phyloP scores from a whole-genome alignment of 2,797 vertebrate genomes.

The Manis javanica region DNA sequence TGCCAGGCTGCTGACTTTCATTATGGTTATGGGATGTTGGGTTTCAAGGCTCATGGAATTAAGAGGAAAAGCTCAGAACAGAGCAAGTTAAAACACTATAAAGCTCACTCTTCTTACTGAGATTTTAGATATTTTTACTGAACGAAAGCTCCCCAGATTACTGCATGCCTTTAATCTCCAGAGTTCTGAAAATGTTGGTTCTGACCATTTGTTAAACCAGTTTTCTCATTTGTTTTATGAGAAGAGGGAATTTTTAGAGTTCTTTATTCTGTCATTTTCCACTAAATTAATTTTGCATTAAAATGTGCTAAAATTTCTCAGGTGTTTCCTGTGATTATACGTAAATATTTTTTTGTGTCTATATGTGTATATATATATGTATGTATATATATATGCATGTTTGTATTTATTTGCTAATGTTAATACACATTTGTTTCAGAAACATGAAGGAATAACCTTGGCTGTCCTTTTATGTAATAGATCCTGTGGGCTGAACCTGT shows the following conservation, averaged over 20 bases:
- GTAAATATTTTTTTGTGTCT: too few relatives aligned
- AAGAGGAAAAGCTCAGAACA: not conserved
- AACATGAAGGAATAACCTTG: not conserved
- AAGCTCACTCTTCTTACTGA: not conserved
- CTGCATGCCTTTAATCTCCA: not conserved
- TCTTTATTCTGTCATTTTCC: not conserved
- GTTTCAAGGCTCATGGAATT: not conserved
- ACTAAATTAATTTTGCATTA: not conserved
- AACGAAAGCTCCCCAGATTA: not conserved
- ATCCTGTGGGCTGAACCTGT: not conserved
- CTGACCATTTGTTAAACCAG: not conserved
- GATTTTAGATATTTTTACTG: not conserved
- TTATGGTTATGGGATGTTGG: not conserved
- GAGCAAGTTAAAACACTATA: not conserved
- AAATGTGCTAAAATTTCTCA: not conserved
- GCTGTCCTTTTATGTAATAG: not conserved
- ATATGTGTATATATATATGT: too few relatives aligned
- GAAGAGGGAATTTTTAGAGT: not conserved
- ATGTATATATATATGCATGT: not conserved
- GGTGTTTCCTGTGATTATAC: not conserved
- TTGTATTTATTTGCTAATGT: not conserved
- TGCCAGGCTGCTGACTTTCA: not conserved
- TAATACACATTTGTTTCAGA: not conserved
- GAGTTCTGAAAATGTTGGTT: not conserved
- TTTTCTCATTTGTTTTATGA: not conserved